Base-by-base conservation (phyloP, 2,113 vertebrate genomes). In the Myrmophylax atrothorax region DNA sequence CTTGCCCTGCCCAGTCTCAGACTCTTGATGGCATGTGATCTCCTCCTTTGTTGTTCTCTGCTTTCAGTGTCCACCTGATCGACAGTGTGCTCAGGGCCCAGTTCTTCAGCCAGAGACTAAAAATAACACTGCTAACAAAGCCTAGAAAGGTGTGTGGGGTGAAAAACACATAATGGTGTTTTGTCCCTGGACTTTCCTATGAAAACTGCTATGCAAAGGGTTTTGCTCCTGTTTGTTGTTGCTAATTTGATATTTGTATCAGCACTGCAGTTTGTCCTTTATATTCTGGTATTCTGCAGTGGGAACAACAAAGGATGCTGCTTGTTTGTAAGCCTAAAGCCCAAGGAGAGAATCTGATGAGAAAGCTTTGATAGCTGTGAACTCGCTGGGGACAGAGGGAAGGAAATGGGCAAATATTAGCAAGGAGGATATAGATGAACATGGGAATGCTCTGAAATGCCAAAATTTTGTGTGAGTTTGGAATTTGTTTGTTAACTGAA, bases 401-500 rank as follows among this genome's bases (percentile, higher is more conserved):
- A 67, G 31, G 38, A 52, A 90, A 88, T 24, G 14, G 52, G 66
- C 24, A 81, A 78, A 84, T 75, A 84, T 78, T 56, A 77, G 68
- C 47, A 73, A 67, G n/a, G 75, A 69, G 40, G 70, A 25, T 19
- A 38, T 9, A 29, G 38, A 53, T 33, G 60, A 73, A 44, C 77
- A 60, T 2, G 14, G 70, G 76, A 75, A 90, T 80, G 86, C 50
- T 92, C 63, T 63, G 60, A 93, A 92, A 94, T 59, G 79, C 60
- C 40, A 70, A 80, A 80, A 38, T 35, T 84, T 87, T 81, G 50
- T 70, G 26, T 5, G 14, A 63, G 11, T 76, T 88, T 89, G 31
- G 53, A 85, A 87, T 66, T 70, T 86, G 62, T 82, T 93, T 87
- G 62, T 70, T 94, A 80, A 70, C 59, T 76, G 47, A 86, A 73